Evolutionary conservation across 2,113 vertebrate genomes (phyloP).

Genomic region (Ciconia boyciana): DNA sequence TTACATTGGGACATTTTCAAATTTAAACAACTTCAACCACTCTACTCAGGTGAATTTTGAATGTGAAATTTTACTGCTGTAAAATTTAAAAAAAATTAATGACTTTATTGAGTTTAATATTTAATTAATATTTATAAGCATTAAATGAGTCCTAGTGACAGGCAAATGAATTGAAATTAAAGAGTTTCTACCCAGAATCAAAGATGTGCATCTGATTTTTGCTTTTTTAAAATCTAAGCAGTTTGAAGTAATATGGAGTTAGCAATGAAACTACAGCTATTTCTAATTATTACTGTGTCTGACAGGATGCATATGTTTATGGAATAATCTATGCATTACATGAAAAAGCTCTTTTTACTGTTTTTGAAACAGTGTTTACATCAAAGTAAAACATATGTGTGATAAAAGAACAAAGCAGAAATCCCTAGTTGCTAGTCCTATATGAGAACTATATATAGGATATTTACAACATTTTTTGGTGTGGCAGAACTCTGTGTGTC

Average conservation of each 20-base stretch:
- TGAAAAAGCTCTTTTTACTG: constrained; percentile 41
- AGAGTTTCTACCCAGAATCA: background rate
- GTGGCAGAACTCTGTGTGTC: background rate
- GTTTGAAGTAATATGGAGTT: background rate
- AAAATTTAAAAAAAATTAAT: background rate
- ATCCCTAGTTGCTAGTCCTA: constrained; percentile 7
- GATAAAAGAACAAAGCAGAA: constrained; percentile 64
- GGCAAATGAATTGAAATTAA: background rate
- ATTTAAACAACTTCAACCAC: background rate
- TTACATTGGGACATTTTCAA: background rate
- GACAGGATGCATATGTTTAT: constrained; percentile 52
- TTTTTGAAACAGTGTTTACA: constrained; percentile 55
- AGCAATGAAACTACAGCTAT: constrained; percentile 33
- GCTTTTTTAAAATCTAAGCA: background rate
- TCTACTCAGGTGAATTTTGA: background rate
- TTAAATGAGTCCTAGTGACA: background rate
- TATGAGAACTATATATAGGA: constrained; percentile 45
- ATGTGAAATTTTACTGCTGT: background rate
- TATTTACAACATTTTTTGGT: constrained; percentile 45
- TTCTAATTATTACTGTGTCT: constrained; percentile 54
- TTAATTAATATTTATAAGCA: background rate
- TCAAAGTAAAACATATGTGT: constrained; percentile 51
- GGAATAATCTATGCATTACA: constrained; percentile 51
- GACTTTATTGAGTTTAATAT: background rate
- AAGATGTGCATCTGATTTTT: background rate